phyloP scores from a whole-genome alignment of 1,140 invertebrate species.

The Cepaea nemoralis region DNA sequence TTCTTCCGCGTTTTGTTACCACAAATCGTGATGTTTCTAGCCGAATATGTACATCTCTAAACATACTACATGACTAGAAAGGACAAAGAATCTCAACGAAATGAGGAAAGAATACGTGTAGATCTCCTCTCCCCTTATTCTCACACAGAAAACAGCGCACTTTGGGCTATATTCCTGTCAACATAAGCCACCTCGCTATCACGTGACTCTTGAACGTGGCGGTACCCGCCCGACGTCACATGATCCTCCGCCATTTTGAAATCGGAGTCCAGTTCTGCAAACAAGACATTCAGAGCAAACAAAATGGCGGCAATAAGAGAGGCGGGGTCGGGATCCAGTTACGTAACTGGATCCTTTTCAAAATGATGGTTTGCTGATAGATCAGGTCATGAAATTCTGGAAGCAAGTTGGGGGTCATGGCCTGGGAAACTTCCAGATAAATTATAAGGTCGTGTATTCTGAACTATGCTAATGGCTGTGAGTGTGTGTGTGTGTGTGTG shows the following conservation, averaged over 20 bases:
- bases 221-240: background rate
- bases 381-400: background rate
- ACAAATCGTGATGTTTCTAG: too few species aligned
- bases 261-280: slow-evolving; percentile 3
- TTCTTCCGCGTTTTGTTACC: too few species aligned
- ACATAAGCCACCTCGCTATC: background rate
- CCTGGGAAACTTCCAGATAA: background rate
- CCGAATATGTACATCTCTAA: too few species aligned
- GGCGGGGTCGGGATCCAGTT: slow-evolving; percentile 15
- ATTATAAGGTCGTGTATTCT: too few species aligned
- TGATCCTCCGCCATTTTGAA: background rate
- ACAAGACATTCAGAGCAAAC: slow-evolving; percentile 17
- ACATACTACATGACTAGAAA: too few species aligned
- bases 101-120: too few species aligned
- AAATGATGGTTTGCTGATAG: background rate
- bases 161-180: background rate
- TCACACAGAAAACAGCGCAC: background rate
- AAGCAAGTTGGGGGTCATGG: background rate
- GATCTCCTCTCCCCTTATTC: too few species aligned
- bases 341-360: background rate
- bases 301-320: background rate
- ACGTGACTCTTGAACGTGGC: slow-evolving; percentile 14
- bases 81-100: too few species aligned
- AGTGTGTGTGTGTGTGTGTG: too few species aligned
- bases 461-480: too few species aligned